Conservation (phyloP, 2,113 vertebrate species). For the Dromaius novaehollandiae region DNA sequence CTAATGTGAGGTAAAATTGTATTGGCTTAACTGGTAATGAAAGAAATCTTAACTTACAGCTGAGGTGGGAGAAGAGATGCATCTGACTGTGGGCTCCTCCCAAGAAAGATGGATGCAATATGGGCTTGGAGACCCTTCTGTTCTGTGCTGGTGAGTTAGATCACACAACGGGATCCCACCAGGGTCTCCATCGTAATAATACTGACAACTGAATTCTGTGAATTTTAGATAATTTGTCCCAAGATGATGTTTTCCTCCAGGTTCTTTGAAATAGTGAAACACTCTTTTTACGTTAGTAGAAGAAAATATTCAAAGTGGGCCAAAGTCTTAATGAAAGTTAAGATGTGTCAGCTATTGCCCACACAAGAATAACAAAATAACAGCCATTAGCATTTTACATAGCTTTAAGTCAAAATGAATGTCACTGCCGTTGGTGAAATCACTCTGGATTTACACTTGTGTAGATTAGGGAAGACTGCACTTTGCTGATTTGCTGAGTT, state of each 20-base stretch:
- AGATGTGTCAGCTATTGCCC: not conserved
- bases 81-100: not conserved
- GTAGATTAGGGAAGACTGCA: not conserved
- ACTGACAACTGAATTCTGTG: not conserved
- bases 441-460: not conserved
- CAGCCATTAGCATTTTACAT: not conserved
- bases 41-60: not conserved
- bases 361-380: slow-evolving; percentile 7
- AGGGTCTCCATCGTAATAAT: not conserved
- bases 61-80: not conserved
- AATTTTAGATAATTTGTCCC: not conserved
- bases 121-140: not conserved
- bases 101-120: not conserved
- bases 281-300: not conserved
- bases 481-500: not conserved
- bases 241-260: not conserved
- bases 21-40: not conserved
- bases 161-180: not conserved
- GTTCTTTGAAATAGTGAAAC: not conserved
- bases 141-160: not conserved
- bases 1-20: not conserved
- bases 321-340: slow-evolving; percentile 1
- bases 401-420: not conserved
- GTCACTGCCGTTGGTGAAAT: not conserved
- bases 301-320: not conserved